These are phyloP conservation scores for Rhamphomyia laevipes DNA, from an alignment of 2,888 invertebrate genomes.

Conservation along the genomic window DNA sequence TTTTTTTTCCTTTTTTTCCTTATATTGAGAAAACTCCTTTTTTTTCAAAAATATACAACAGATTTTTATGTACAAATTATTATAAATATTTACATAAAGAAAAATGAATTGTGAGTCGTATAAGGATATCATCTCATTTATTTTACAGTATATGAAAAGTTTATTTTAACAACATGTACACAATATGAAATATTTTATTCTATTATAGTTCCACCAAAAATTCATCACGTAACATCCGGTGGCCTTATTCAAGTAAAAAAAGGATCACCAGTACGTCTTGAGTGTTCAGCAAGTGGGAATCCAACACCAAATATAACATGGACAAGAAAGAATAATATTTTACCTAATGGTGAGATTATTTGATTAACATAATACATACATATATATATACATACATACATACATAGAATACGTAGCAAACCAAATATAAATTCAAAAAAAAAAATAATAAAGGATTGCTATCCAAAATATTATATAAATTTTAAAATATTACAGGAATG, in stretches of 20 bases:
- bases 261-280: constrained; percentile 55
- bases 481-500: not conserved
- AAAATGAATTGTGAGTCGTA: no score
- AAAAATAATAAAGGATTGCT: not conserved
- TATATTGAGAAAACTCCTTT: no score
- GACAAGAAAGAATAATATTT: constrained; percentile 34
- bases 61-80: no score
- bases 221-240: constrained; percentile 41
- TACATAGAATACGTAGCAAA: not conserved
- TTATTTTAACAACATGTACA: no score
- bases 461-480: not conserved
- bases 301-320: constrained; percentile 62
- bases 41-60: no score
- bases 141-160: no score
- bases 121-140: no score
- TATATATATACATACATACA: not conserved
- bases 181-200: constrained; percentile 15
- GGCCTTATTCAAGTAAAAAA: constrained; percentile 46
- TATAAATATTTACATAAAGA: no score
- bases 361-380: not conserved
- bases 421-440: not conserved
- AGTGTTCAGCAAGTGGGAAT: constrained; percentile 55
- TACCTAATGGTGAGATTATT: constrained; percentile 14
- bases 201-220: constrained; percentile 42
- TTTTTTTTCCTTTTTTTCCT: no score